Conservation (phyloP, 1,140 invertebrate genomes). For the Tetragonula clypearis region DNA sequence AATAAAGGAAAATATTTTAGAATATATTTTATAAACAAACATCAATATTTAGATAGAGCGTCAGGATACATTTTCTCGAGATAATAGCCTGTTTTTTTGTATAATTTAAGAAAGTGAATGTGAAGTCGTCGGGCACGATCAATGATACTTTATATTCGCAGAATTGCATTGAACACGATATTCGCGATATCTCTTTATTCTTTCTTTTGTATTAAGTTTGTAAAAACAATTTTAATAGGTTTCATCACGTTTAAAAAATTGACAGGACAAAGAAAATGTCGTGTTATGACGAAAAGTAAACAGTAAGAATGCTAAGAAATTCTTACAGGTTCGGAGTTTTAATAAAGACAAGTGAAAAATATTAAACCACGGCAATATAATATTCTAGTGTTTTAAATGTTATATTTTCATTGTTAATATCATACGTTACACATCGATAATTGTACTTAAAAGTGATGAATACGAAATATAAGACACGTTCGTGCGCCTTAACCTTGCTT, state of each 20-base stretch:
- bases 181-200: background rate
- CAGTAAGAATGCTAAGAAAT: background rate
- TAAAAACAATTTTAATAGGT: background rate
- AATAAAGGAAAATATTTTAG: background rate
- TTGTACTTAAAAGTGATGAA: background rate
- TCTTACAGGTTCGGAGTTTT: background rate
- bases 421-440: background rate
- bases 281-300: background rate
- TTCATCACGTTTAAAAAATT: background rate
- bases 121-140: background rate
- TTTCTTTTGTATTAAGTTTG: background rate
- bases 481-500: conserved; percentile 16
- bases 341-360: too few relatives aligned
- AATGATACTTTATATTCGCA: conserved; percentile 15
- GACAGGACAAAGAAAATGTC: background rate
- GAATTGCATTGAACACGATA: background rate
- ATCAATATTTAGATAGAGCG: background rate
- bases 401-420: background rate
- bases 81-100: background rate
- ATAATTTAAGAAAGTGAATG: background rate
- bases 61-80: background rate
- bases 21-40: background rate
- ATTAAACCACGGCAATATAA: too few relatives aligned
- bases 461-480: background rate
- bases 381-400: background rate